phyloP scores from a whole-genome alignment of 2,797 vertebrate genomes.

The Macroramphosus scolopax region DNA sequence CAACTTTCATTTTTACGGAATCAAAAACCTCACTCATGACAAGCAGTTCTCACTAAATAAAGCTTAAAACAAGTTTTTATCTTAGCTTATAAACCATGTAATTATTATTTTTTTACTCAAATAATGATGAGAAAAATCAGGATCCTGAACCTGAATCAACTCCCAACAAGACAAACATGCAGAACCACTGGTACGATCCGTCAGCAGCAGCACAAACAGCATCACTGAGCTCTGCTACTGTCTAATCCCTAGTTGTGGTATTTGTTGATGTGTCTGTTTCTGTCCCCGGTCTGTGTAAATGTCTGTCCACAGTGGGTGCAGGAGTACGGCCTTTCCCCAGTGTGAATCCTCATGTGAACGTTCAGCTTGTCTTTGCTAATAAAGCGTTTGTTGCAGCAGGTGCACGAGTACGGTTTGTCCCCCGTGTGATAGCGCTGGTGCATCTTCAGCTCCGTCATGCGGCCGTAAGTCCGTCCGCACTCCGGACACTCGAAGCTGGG shows the following conservation, averaged over 20 bases:
- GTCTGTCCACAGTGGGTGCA: slow-evolving; percentile 70
- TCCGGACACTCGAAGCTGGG: slow-evolving; percentile 66
- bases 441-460: slow-evolving; percentile 72
- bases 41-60: not conserved
- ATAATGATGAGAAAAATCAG: too few relatives aligned
- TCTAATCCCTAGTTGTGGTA: slow-evolving; percentile 36
- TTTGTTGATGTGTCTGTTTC: slow-evolving; percentile 71
- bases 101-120: too few relatives aligned
- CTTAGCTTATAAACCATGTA: too few relatives aligned
- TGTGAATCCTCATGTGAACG: slow-evolving; percentile 73
- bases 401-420: slow-evolving; percentile 66
- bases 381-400: slow-evolving; percentile 70
- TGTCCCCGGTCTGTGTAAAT: slow-evolving; percentile 71
- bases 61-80: not conserved
- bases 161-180: slow-evolving; percentile 16
- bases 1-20: too few relatives aligned
- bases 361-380: slow-evolving; percentile 71
- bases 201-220: not conserved
- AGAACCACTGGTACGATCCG: slow-evolving; percentile 10
- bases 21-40: not conserved
- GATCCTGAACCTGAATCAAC: not conserved
- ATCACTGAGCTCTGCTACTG: not conserved
- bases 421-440: slow-evolving; percentile 75
- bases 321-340: slow-evolving; percentile 69
- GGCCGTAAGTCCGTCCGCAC: slow-evolving; percentile 68